Base-by-base conservation (phyloP, 2,113 vertebrate genomes). In the Crotalus viridis region DNA sequence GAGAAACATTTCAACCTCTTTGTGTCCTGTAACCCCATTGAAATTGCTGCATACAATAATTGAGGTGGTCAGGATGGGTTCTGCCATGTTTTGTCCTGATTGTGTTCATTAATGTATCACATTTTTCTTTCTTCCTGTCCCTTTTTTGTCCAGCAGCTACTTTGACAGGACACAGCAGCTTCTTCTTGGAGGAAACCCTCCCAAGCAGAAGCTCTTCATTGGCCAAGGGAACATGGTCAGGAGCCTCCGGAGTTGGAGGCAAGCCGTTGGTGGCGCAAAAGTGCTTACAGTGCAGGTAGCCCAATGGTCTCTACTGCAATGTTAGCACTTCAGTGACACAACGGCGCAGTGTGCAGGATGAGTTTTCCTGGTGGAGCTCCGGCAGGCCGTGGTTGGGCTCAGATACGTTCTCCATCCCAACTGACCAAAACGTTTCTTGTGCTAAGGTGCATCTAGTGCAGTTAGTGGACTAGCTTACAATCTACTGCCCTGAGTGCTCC, bases 401-500 rank as follows among this genome's bases (percentile, higher is more conserved):
- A 0, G 28, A 2, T 86, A 0, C 54, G 91, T 86, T 90, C 91
- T 1, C 48, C 51, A 10, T 1, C 56, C 88, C 0, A 21, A 56
- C 90, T 86, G 22, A 0, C 69, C 19, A 10, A 13, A 57, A 59
- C 48, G 61, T 51, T 74, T 26, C 98, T 98, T 98, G 98, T 99
- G 98, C 98, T 99, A 99, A 99, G 99, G 99, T 99, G 99, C 99
- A 99, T 99, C 99, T 99, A 99, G 99, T 99, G 99, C 99, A 99
- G 99, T 99, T 98, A 99, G 98, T 99, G 98, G 98, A 98, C 93
- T 98, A 98, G 97, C 96, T 98, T 98, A 98, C 97, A 97, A 98
- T 99, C 99, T 99, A 99, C 99, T 99, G 98, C 99, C 98, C 99
- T 99, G 97, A 99, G 98, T 99, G 99, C 99, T 98, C 99, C 99